Conservation (phyloP, 2,113 vertebrate species). For the Philantomba maxwellii region DNA sequence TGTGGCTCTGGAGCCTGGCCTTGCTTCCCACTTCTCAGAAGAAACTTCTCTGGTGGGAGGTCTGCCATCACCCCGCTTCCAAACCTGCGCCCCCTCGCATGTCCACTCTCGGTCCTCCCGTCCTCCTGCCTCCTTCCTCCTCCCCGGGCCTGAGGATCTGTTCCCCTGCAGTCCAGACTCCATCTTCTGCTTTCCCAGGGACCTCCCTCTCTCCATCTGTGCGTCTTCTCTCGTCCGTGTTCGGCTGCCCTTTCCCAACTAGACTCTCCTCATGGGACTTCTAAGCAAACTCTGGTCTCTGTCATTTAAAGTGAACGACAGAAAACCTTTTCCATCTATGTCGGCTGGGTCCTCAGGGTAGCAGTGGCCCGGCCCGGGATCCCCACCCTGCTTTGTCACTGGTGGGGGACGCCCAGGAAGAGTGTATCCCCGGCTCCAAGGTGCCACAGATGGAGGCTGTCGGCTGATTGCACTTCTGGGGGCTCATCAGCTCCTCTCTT, state of each 20-base stretch:
- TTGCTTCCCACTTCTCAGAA: background rate
- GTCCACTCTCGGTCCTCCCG: background rate
- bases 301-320: background rate
- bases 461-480: background rate
- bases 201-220: background rate
- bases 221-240: background rate
- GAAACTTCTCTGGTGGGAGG: background rate
- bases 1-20: background rate
- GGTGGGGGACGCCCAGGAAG: rapidly evolving
- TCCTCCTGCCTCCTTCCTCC: background rate
- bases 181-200: background rate
- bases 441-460: background rate
- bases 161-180: background rate
- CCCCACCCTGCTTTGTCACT: background rate
- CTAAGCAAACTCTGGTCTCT: background rate
- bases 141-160: background rate
- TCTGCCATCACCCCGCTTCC: background rate
- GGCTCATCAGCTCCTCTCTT: background rate
- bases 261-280: background rate
- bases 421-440: background rate
- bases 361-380: background rate
- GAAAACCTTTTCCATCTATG: background rate
- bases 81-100: rapidly evolving
- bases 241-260: background rate
- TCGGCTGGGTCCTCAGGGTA: background rate